phyloP scores from a whole-genome alignment of 2,888 invertebrate species.

The Hermaeophaga mercurialis region DNA sequence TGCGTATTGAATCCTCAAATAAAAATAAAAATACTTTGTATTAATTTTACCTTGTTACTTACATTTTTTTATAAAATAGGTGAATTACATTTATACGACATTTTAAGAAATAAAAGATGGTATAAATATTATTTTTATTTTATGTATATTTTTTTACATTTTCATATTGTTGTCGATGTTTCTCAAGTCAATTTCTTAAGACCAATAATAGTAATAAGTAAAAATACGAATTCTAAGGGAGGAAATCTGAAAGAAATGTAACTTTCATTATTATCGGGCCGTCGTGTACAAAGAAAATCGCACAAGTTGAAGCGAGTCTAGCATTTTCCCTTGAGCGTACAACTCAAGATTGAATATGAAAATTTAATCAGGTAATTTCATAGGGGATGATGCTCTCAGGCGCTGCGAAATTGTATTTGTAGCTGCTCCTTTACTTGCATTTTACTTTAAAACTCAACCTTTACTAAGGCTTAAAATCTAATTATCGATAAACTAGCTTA shows the following conservation, averaged over 20 bases:
- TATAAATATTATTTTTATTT: no score
- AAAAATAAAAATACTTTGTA: no score
- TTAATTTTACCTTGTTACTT: no score
- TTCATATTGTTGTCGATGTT: no score
- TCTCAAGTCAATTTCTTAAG: conserved; percentile 13
- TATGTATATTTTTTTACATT: no score
- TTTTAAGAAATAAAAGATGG: no score
- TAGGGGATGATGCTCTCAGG: conserved; percentile 60
- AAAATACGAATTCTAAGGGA: conserved; percentile 19
- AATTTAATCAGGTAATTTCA: conserved; percentile 77
- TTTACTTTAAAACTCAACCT: conserved; percentile 32
- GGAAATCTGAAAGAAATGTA: conserved; percentile 28
- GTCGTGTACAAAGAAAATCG: conserved; percentile 39
- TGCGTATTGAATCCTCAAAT: no score
- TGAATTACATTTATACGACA: no score
- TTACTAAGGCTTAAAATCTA: conserved; percentile 42
- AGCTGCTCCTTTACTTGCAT: conserved; percentile 43
- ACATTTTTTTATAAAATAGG: no score
- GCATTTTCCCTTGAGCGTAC: conserved; percentile 65
- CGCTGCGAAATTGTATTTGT: conserved; percentile 51
- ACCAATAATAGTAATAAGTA: conserved; percentile 20
- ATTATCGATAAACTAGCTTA: conserved; percentile 48
- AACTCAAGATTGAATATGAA: conserved; percentile 81
- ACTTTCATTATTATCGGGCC: conserved; percentile 30
- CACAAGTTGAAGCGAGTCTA: conserved; percentile 45